Conservation (phyloP, 30 jellyfish, hydroid and myxozoan species). For the Aurelia aurita complex sp. Pacific region DNA sequence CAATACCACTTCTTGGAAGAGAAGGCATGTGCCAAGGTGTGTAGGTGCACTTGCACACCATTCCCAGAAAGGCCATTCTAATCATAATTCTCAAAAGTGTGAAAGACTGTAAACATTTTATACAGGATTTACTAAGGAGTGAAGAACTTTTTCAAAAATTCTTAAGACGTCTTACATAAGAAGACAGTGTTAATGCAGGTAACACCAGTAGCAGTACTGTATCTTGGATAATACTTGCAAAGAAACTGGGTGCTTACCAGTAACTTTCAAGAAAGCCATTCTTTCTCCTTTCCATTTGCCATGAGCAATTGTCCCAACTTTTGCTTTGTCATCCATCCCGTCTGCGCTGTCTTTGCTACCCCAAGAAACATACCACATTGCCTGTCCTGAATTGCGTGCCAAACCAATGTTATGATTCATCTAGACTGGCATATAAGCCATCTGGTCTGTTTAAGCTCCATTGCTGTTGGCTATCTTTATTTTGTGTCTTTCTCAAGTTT, state of each 20-base stretch:
- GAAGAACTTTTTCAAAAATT: too few species aligned
- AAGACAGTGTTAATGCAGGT: background rate
- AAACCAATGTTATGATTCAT: slow-evolving; percentile 40
- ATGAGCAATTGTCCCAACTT: slow-evolving; percentile 67
- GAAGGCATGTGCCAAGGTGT: too few species aligned
- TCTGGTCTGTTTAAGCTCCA: background rate
- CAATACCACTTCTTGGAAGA: too few species aligned
- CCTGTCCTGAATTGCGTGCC: slow-evolving; percentile 8
- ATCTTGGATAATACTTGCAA: background rate
- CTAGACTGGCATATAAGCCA: background rate
- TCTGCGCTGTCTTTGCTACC: background rate
- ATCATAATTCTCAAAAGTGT: too few species aligned
- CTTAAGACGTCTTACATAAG: too few species aligned
- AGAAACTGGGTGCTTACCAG: background rate
- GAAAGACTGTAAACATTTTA: too few species aligned
- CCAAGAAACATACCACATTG: slow-evolving; percentile 68
- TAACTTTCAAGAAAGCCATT: slow-evolving; percentile 51
- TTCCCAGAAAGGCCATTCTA: too few species aligned
- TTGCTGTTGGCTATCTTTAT: background rate
- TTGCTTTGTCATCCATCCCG: slow-evolving; percentile 23
- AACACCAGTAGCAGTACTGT: background rate
- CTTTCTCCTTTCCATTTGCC: slow-evolving; percentile 78
- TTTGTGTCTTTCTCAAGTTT: background rate
- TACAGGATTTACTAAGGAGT: too few species aligned
- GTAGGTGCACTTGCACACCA: too few species aligned